Base-by-base conservation (phyloP, 2,888 invertebrate species). In the Agelastica alni region DNA sequence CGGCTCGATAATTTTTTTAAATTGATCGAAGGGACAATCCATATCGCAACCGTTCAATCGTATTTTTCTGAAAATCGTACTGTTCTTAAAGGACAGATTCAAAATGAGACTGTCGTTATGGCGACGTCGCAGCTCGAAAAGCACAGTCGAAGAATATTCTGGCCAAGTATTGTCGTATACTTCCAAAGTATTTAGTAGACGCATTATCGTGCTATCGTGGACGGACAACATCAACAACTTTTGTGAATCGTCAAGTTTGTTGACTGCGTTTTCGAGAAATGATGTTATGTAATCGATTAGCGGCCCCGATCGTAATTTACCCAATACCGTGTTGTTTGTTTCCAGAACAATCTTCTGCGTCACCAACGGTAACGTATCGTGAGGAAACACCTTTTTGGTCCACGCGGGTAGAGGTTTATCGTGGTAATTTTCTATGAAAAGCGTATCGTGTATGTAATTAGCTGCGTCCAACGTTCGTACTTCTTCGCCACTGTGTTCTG, bases 201-300 rank as follows among this genome's bases (percentile, higher is more conserved):
- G 85, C 0, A 85, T 86, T 6, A 93, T 73, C 0, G 88, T 91
- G 1, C 85, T 81, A 70, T 93, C 93, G 68, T 93, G 93, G 0
- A 80, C 89, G 62, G 89, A 89, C 64, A 88, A 89, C 43, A 91
- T 78, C 68, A 83, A 82, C 30, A 90, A 58, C 57, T 84, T 85
- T 16, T 83, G 77, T 82, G 0, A 32, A 13, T 46, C 37, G 0
- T 10, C 10, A 2, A 36, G 34, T 7, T 48, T 36, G 9, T n/a
- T 18, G 6, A 30, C 10, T 3, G 34, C 36, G 2, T 53, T 14
- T 42, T 63, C 54, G 2, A 64, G 56, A 34, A 61, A 48, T 3
- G 34, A 48, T 1, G 52, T 32, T 31, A 66, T 55, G 26, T 58
- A 54, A 37, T 62, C 51, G 7, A 61, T 53, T 28, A 64, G 53